phyloP scores from a whole-genome alignment of 2,797 vertebrate species.

The Lutjanus campechanus region DNA sequence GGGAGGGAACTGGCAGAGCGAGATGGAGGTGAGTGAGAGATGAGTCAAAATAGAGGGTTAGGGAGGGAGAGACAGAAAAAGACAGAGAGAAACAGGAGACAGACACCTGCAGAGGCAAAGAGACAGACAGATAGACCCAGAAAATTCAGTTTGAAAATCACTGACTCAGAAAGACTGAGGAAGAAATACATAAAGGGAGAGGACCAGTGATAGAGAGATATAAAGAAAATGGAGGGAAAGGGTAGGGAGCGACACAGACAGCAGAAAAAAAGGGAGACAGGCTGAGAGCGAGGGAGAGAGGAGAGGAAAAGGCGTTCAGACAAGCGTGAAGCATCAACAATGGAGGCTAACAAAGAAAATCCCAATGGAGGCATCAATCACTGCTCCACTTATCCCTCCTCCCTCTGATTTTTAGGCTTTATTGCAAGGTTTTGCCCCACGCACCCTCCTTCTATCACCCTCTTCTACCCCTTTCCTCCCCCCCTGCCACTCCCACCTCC shows the following conservation, averaged over 20 bases:
- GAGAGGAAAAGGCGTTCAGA: constrained; percentile 77
- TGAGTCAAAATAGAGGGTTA: constrained; percentile 29
- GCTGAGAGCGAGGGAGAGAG: constrained; percentile 63
- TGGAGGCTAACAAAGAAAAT: constrained; percentile 87
- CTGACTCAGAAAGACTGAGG: not conserved
- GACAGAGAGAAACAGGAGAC: constrained; percentile 7
- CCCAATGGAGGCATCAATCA: constrained; percentile 76
- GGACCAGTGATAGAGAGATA: constrained; percentile 13
- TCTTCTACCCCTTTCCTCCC: constrained; percentile 32
- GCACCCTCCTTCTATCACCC: constrained; percentile 30
- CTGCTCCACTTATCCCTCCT: constrained; percentile 59
- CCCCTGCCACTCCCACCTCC: constrained; percentile 64
- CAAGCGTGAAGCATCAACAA: constrained; percentile 90
- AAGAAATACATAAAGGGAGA: not conserved
- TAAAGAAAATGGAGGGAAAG: constrained; percentile 67
- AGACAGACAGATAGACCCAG: not conserved
- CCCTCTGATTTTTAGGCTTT: constrained; percentile 54
- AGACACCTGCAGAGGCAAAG: constrained; percentile 17
- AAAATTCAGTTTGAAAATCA: constrained; percentile 11
- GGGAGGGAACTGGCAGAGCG: constrained; percentile 15
- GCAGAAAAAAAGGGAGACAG: constrained; percentile 30
- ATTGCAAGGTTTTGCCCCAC: constrained; percentile 52
- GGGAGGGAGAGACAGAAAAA: constrained; percentile 2
- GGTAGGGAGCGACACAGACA: constrained; percentile 38
- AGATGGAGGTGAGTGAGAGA: constrained; percentile 32